Percentiles rank a stretch among this genome's conserved stretches.
These are phyloP conservation scores for Zaprionus ornatus DNA, from an alignment of 1,140 invertebrate genomes.

Conservation along the genomic window DNA sequence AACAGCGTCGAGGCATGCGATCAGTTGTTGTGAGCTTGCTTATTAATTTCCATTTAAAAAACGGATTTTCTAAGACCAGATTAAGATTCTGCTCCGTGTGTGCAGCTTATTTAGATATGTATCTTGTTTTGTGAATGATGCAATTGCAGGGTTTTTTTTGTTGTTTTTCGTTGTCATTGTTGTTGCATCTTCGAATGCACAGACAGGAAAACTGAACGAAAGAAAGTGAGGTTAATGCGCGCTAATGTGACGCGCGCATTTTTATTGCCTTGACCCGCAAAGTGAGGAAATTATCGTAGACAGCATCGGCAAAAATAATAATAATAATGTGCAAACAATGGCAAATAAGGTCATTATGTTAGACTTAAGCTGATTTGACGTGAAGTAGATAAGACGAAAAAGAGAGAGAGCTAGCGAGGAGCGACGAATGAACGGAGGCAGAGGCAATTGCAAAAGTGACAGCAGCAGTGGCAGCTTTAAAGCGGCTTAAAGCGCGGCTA, in stretches of 20 bases:
- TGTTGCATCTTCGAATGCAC: neutral
- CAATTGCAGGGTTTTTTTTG: constrained; percentile 20
- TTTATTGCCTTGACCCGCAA: constrained; percentile 73
- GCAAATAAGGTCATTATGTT: constrained; percentile 79
- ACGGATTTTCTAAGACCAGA: constrained; percentile 35
- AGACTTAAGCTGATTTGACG: constrained; percentile 75
- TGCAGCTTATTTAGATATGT: constrained; percentile 35
- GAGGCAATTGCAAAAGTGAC: constrained; percentile 69
- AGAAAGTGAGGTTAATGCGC: constrained; percentile 43
- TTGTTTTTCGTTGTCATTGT: neutral
- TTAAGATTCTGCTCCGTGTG: constrained; percentile 27
- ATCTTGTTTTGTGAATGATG: constrained; percentile 25
- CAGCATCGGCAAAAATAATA: constrained; percentile 63
- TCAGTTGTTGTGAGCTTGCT: constrained; percentile 27
- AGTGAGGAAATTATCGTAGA: constrained; percentile 63
- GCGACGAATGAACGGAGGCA: constrained; percentile 28
- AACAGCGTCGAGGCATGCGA: constrained; percentile 46
- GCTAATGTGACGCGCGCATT: constrained; percentile 32
- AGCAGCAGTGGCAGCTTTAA: constrained; percentile 38
- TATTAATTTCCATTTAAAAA: constrained; percentile 47
- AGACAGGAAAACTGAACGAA: constrained; percentile 25
- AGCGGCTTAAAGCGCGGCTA: constrained; percentile 69
- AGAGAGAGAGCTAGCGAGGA: constrained; percentile 11
- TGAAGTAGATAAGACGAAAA: constrained; percentile 12
- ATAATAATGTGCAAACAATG: constrained; percentile 79